A percentile compares a stretch with the other conserved stretches of the same genome.
phyloP scores from a whole-genome alignment of 2,888 invertebrate species.

The Lypha dubia region DNA sequence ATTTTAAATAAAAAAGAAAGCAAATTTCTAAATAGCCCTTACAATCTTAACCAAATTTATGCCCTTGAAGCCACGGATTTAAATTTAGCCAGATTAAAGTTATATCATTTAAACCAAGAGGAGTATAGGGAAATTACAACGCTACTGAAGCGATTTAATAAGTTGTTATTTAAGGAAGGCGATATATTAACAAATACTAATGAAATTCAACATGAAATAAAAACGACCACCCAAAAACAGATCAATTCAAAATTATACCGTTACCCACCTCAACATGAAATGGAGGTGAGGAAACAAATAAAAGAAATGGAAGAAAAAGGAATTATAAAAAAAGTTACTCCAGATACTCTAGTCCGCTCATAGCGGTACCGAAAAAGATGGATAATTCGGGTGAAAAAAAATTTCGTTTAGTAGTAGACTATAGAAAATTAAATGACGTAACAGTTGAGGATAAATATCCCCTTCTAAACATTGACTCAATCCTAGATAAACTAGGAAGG shows the following conservation, averaged over 20 bases:
- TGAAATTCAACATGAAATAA: constrained; percentile 35
- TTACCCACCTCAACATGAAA: constrained; percentile 60
- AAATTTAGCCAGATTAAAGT: not conserved
- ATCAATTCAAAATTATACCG: constrained; percentile 58
- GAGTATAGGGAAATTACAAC: not conserved
- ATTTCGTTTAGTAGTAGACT: not conserved
- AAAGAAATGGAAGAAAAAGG: constrained; percentile 57
- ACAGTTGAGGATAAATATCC: constrained; percentile 2
- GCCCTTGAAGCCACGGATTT: not conserved
- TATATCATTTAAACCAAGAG: constrained; percentile 5
- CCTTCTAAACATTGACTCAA: constrained; percentile 22
- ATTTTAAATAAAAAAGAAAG: not conserved
- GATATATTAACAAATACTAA: constrained; percentile 11
- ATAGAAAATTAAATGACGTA: too few species aligned
- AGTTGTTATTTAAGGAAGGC: constrained; percentile 42
- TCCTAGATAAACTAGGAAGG: constrained; percentile 7
- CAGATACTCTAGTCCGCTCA: constrained; percentile 51
- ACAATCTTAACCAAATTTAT: constrained; percentile 19
- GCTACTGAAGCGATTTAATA: constrained; percentile 8
- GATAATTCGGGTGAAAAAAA: constrained; percentile 40
- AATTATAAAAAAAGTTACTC: constrained; percentile 46
- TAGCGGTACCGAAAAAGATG: constrained; percentile 47
- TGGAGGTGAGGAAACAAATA: constrained; percentile 50
- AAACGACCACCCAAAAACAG: constrained; percentile 29
- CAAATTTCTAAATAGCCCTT: constrained; percentile 28